Evolutionary conservation across 2,113 vertebrate species (phyloP).

Genomic region (Myrmophylax atrothorax): DNA sequence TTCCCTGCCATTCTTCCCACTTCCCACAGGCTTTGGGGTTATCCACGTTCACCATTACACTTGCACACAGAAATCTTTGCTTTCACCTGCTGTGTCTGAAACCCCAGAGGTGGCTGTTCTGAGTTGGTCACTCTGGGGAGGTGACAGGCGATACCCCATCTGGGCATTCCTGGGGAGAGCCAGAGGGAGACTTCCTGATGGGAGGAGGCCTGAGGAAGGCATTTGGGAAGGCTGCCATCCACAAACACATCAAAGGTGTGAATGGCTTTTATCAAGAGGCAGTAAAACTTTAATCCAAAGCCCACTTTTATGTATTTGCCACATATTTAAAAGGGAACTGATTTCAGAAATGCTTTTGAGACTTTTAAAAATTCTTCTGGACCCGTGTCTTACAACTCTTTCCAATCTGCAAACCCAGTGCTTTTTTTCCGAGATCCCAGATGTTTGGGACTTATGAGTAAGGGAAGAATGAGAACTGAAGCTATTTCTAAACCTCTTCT

Average conservation of each 20-base stretch:
- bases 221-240: slow-evolving; percentile 54
- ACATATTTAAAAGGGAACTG: slow-evolving; percentile 36
- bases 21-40: neutral
- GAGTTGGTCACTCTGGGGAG: neutral
- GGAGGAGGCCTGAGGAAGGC: neutral
- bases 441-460: neutral
- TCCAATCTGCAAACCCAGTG: slow-evolving; percentile 26
- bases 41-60: neutral
- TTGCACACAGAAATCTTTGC: neutral
- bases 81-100: neutral
- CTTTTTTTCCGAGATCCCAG: slow-evolving; percentile 40
- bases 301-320: slow-evolving; percentile 41
- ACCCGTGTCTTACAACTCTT: neutral
- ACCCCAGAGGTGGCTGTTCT: neutral
- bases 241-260: slow-evolving; percentile 45
- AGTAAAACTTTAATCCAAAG: slow-evolving; percentile 56
- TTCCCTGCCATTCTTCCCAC: neutral
- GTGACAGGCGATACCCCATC: neutral
- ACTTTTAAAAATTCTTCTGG: slow-evolving; percentile 55
- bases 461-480: neutral
- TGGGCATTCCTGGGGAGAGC: neutral
- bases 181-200: slow-evolving; percentile 13
- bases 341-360: slow-evolving; percentile 36
- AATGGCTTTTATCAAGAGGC: slow-evolving; percentile 57
- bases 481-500: neutral